Base-by-base conservation (phyloP, 2,888 invertebrate species). In the Adela reaumurella region DNA sequence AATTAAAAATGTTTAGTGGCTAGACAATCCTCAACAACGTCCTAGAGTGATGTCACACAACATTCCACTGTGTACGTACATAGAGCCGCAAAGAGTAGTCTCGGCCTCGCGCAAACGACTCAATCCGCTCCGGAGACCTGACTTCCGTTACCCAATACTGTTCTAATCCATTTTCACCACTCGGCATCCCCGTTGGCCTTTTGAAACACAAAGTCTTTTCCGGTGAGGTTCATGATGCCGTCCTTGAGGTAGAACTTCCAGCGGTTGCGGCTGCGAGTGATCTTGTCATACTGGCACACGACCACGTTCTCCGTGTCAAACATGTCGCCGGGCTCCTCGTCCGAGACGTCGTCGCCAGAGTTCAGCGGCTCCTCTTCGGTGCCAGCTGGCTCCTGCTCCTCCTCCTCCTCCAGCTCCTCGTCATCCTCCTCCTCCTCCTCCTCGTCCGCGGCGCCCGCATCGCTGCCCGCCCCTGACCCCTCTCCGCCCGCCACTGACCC, bases 221-320 rank as follows among this genome's bases (percentile, higher is more conserved):
- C 97, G 57, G 90, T 90, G 64, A 99, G 86, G 82, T 97, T 98
- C 99, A 99, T 99, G 55, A 99, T 97, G 51, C 99, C 99, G 79
- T 99, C 99, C 80, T 99, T 99, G 55, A 99, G 82, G 71, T 96
- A 94, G 72, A 99, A 98, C 81, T 98, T 99, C 99, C 99, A 99
- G 74, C 96, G 96, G 74, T 97, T 97, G 62, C 98, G 89, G 69
- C 94, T 97, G 68, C 99, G 87, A 55, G 97, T 97, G 53, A 99
- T 97, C 92, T 99, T 99, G 78, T 99, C 99, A 78, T 98, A 99
- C 74, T 99, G 99, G 71, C 99, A 99, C 51, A 99, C 98, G 53
- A 99, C 95, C 50, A 99, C 97, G 82, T 99, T 98, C 59, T 99
- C 98, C 43, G 98, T 97, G 62, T 99, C 98, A 79, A 98, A 99